phyloP scores from a whole-genome alignment of 2,888 invertebrate genomes.

The Ligdia adustata region DNA sequence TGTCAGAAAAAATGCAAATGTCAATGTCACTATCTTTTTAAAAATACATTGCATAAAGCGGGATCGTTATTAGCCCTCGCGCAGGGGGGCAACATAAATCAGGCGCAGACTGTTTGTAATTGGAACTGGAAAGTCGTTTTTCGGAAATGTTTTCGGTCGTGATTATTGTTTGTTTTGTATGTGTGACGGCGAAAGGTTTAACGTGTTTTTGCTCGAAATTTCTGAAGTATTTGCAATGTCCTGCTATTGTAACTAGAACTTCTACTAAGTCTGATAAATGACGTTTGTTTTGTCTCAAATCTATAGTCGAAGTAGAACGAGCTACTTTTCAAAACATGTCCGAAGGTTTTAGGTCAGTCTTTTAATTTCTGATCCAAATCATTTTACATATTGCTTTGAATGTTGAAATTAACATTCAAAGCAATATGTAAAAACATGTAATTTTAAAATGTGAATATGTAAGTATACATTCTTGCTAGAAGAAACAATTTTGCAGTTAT shows the following conservation, averaged over 20 bases:
- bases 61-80: constrained; percentile 41
- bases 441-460: too few species aligned
- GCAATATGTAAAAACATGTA: too few species aligned
- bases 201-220: constrained; percentile 17
- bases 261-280: constrained; percentile 2
- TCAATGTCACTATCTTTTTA: constrained; percentile 32
- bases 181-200: constrained; percentile 37
- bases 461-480: too few species aligned
- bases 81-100: constrained; percentile 53
- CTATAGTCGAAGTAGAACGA: too few species aligned
- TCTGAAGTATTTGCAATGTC: constrained; percentile 6
- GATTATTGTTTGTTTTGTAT: constrained; percentile 41
- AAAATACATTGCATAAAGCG: constrained; percentile 40
- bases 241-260: constrained; percentile 1
- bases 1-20: constrained; percentile 36
- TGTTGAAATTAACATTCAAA: too few species aligned
- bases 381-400: too few species aligned
- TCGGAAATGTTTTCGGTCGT: constrained; percentile 40
- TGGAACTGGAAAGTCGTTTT: constrained; percentile 41
- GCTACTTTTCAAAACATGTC: too few species aligned
- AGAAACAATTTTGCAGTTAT: too few species aligned
- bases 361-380: too few species aligned
- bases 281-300: background rate
- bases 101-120: constrained; percentile 36
- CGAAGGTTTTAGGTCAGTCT: too few species aligned